Evolutionary conservation across 2,888 invertebrate genomes (phyloP), one percentile per base, ranked within the genome.

Genomic region (Coecobrya sp.): DNA sequence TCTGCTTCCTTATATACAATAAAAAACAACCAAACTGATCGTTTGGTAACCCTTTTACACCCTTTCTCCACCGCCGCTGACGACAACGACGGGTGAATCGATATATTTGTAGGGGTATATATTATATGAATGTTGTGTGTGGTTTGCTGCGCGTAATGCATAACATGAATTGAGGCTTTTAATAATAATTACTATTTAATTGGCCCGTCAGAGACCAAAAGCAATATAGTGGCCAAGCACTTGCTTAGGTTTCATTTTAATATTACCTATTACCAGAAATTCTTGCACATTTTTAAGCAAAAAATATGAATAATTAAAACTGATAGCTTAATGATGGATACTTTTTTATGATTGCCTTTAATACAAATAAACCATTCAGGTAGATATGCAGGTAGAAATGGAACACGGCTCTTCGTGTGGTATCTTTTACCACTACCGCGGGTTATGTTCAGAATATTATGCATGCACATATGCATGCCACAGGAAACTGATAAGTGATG

Each of bases 401-500:
- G 49, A 79, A 49, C 45, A 25, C 45, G 25, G 42, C 3, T n/a
- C n/a, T 45, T 25, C 13, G 16, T 36, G 36, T 30, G 25, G 30
- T 79, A 79, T 79, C 27, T 52, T 79, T 79, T 27, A n/a, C n/a
- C n/a, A n/a, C n/a, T 13, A 22, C 45, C 13, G 42, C 73, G 52
- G 52, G 16, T 52, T 79, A 79, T 52, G 79, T 79, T 45, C 52
- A 82, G 10, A 82, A 30, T 81, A 30, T 81, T 52, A 55, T 81
- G 81, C 82, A 82, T 82, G 82, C 62, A 82, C 36, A 59, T 36
- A 36, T 82, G 82, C 82, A 82, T 82, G 82, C 62, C 59, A 85
- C 90, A 90, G 90, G 90, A 90, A 90, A 76, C 90, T 85, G 90
- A 90, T 90, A 90, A 90, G 90, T 65, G 76, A 85, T 85, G 85